Percentiles rank a stretch among this genome's conserved stretches.
Evolutionary conservation across 2,888 invertebrate genomes (phyloP).

Genomic region (Trichopria drosophilae): DNA sequence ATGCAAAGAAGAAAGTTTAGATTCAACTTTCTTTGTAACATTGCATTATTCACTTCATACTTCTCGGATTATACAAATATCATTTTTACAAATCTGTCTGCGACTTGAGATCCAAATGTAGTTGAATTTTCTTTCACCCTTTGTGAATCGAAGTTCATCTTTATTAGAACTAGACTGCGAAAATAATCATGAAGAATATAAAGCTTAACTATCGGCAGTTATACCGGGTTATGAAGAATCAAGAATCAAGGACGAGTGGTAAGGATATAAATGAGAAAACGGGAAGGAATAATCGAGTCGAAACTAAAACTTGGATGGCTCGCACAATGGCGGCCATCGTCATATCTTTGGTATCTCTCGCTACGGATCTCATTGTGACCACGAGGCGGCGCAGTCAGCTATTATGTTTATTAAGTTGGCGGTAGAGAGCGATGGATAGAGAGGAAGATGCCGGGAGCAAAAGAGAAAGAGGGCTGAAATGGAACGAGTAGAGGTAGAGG

Average conservation of each 20-base stretch:
- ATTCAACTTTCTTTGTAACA: too few species aligned
- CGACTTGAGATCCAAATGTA: too few species aligned
- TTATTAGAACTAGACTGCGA: too few species aligned
- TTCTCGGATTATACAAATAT: too few species aligned
- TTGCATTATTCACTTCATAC: too few species aligned
- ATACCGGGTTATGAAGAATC: too few species aligned
- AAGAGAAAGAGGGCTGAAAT: conserved; percentile 29
- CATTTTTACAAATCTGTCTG: too few species aligned
- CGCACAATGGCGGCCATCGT: conserved; percentile 45
- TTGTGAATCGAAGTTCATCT: too few species aligned
- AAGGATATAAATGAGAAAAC: neutral
- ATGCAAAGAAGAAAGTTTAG: too few species aligned
- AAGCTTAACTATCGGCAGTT: too few species aligned
- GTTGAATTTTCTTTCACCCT: too few species aligned
- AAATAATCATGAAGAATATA: too few species aligned
- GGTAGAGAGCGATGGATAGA: conserved; percentile 35
- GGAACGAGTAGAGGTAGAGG: conserved; percentile 7
- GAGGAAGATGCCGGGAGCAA: conserved; percentile 34
- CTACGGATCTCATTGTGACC: conserved; percentile 54
- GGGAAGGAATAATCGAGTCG: conserved; percentile 41
- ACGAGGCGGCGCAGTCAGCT: conserved; percentile 53
- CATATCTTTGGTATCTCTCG: conserved; percentile 52
- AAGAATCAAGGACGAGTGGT: neutral
- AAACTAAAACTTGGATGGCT: conserved; percentile 43
- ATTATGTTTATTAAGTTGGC: conserved; percentile 59